These are phyloP conservation scores for Nebria brevicollis DNA, from an alignment of 2,888 invertebrate genomes.

Conservation along the genomic window DNA sequence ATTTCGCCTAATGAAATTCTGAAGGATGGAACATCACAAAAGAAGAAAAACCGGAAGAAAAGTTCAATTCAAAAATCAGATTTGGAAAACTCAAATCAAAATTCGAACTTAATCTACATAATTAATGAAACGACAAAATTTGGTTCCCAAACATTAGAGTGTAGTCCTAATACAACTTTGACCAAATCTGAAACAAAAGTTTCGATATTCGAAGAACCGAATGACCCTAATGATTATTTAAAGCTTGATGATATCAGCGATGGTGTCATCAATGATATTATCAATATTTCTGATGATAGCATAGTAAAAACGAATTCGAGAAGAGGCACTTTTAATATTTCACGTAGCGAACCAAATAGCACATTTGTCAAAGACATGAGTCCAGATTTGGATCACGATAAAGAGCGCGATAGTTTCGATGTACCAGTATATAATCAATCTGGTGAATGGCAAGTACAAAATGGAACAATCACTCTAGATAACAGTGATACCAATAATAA, in stretches of 20 bases:
- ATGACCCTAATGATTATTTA: background rate
- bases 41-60: no score
- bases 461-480: background rate
- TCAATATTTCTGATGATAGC: conserved; percentile 27
- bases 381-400: background rate
- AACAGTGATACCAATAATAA: background rate
- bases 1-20: no score
- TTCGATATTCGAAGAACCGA: background rate
- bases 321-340: background rate
- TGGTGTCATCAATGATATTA: conserved; percentile 12
- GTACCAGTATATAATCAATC: conserved; percentile 20
- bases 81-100: no score
- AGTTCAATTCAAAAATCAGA: no score
- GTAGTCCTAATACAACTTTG: background rate
- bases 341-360: background rate
- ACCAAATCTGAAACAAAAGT: background rate
- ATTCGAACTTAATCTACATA: background rate
- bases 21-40: no score
- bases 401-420: conserved; percentile 14
- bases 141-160: background rate
- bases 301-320: background rate
- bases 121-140: background rate
- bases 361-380: conserved; percentile 6
- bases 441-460: conserved; percentile 23
- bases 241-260: conserved; percentile 27